Conservation (phyloP, 2,888 invertebrate species). For the Drosophila siamana region DNA sequence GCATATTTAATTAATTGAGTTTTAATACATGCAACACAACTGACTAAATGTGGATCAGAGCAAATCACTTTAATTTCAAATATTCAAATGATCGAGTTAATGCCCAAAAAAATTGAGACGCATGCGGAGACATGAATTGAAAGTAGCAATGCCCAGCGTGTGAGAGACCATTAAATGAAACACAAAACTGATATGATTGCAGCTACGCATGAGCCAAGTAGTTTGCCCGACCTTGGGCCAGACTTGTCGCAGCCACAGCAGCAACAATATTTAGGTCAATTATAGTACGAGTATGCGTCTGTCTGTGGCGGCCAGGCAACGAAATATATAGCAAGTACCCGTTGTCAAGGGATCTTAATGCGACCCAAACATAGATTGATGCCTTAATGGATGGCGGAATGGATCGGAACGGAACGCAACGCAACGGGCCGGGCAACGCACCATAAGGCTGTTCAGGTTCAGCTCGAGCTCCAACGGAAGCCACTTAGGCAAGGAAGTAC, state of each 20-base stretch:
- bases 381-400: conserved; percentile 41
- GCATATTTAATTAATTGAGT: conserved; percentile 44
- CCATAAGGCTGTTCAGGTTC: conserved; percentile 21
- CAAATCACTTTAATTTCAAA: conserved; percentile 55
- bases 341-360: conserved; percentile 37
- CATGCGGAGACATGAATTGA: conserved; percentile 27
- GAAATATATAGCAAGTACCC: conserved; percentile 59
- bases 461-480: conserved; percentile 50
- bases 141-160: conserved; percentile 36
- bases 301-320: conserved; percentile 37
- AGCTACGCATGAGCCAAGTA: conserved; percentile 12
- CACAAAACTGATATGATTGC: conserved; percentile 34
- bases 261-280: conserved; percentile 74
- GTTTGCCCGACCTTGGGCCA: conserved; percentile 40
- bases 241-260: conserved; percentile 52
- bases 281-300: conserved; percentile 17
- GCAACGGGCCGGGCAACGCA: conserved; percentile 11
- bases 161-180: conserved; percentile 32
- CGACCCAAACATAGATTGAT: conserved; percentile 65
- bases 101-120: conserved; percentile 8
- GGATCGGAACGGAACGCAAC: conserved; percentile 2
- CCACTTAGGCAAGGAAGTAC: conserved; percentile 72
- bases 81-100: conserved; percentile 28
- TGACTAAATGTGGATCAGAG: conserved; percentile 64
- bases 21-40: conserved; percentile 40